Percentiles rank a stretch among this genome's conserved stretches.
Evolutionary conservation across 2,797 vertebrate genomes (phyloP).

Genomic region (Neosalanx taihuensis): DNA sequence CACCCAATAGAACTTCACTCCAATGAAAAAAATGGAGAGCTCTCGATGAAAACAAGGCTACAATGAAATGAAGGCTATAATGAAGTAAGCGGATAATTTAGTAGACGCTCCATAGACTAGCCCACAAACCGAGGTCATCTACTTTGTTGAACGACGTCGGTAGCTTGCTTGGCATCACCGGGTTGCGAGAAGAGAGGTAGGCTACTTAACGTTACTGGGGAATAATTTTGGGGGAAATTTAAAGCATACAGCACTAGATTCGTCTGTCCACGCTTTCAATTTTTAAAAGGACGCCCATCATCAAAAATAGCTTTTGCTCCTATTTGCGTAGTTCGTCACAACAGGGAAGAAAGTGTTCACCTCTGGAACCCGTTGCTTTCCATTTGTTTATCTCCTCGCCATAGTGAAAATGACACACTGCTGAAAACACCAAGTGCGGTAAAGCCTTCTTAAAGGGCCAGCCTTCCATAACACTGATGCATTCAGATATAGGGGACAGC

Average conservation of each 20-base stretch:
- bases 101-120: constrained; percentile 15
- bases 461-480: constrained; percentile 17
- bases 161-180: constrained; percentile 33
- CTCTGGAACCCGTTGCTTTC: constrained; percentile 20
- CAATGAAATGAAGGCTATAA: neutral
- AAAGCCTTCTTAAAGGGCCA: constrained; percentile 73
- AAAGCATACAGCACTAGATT: constrained; percentile 36
- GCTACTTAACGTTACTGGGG: constrained; percentile 27
- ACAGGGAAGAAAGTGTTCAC: constrained; percentile 29
- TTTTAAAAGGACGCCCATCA: constrained; percentile 15
- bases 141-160: neutral
- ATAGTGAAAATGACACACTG: constrained; percentile 58
- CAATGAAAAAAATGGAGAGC: neutral
- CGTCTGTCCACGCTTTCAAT: constrained; percentile 31
- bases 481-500: too few species aligned
- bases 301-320: neutral
- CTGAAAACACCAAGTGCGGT: constrained; percentile 29
- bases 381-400: constrained; percentile 67
- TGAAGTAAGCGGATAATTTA: neutral
- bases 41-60: too few species aligned
- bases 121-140: constrained; percentile 3
- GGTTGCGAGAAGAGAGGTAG: constrained; percentile 33
- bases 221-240: constrained; percentile 44
- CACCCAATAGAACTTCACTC: too few species aligned
- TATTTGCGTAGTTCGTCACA: constrained; percentile 12